Percentiles rank a stretch among this genome's conserved stretches.
These are phyloP conservation scores for Drosophila histrio DNA, from an alignment of 2,888 invertebrate species.

Conservation along the genomic window DNA sequence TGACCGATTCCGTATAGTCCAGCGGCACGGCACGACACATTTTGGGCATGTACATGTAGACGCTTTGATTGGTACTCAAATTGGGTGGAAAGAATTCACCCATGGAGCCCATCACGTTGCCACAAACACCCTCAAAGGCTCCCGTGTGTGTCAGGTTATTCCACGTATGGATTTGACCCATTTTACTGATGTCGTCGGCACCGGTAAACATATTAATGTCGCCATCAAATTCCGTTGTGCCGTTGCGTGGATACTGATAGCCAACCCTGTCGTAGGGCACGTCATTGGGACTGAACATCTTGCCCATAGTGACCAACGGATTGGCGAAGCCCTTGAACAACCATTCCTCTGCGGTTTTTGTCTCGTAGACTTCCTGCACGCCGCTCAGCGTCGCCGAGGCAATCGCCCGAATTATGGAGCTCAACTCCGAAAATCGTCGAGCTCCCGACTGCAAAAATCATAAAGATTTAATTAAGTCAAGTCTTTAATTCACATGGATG, in stretches of 20 bases:
- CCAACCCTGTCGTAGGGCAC: constrained; percentile 91
- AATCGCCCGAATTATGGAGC: not conserved
- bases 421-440: constrained; percentile 7
- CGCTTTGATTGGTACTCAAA: constrained; percentile 85
- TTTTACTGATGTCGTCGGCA: constrained; percentile 85
- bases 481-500: not conserved
- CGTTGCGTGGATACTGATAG: constrained; percentile 93
- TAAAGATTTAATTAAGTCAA: not conserved
- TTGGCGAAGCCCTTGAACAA: constrained; percentile 92
- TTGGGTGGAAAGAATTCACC: constrained; percentile 92
- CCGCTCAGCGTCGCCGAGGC: not conserved
- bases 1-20: constrained; percentile 87
- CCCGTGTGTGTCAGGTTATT: constrained; percentile 87
- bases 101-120: constrained; percentile 88
- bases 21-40: constrained; percentile 89
- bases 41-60: constrained; percentile 90
- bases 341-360: constrained; percentile 88
- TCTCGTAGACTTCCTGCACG: constrained; percentile 85
- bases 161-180: constrained; percentile 90
- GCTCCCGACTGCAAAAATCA: constrained; percentile 82
- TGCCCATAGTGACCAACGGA: constrained; percentile 87
- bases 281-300: constrained; percentile 85
- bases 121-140: constrained; percentile 86
- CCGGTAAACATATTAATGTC: constrained; percentile 91
- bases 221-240: constrained; percentile 90